Percentiles rank a stretch among this genome's conserved stretches.
These are phyloP conservation scores for Drosophila meridiana DNA, from an alignment of 2,888 invertebrate species.

Conservation along the genomic window DNA sequence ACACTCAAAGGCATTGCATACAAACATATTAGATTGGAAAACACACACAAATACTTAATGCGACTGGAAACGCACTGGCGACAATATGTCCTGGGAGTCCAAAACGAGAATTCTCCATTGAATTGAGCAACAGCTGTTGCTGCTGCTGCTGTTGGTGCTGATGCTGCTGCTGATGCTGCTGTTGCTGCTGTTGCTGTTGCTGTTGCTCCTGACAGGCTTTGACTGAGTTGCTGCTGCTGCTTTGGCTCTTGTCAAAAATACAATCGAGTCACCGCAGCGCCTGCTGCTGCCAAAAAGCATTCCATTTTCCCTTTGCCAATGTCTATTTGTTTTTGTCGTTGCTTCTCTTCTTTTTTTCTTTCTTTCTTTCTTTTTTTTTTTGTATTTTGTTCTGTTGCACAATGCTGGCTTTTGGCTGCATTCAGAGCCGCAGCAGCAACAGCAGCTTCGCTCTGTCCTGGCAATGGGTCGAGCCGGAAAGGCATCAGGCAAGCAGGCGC, in stretches of 20 bases:
- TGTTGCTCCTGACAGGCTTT: not conserved
- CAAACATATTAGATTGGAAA: slow-evolving; percentile 40
- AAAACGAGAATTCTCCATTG: slow-evolving; percentile 22
- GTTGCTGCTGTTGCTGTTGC: not conserved
- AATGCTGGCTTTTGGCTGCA: slow-evolving; percentile 3
- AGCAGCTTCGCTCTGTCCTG: not conserved
- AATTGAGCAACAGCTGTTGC: slow-evolving; percentile 49
- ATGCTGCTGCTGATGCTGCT: not conserved
- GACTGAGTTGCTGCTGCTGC: slow-evolving; percentile 17
- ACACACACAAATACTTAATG: slow-evolving; percentile 43
- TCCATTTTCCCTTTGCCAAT: slow-evolving; percentile 13
- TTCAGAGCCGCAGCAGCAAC: not conserved
- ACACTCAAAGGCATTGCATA: slow-evolving; percentile 45
- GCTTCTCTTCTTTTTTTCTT: not conserved
- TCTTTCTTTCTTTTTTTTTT: not conserved
- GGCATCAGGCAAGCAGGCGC: slow-evolving; percentile 17
- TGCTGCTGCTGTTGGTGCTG: not conserved
- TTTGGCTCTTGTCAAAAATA: slow-evolving; percentile 20
- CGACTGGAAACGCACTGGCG: slow-evolving; percentile 7
- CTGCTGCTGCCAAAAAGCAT: slow-evolving; percentile 21
- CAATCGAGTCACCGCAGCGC: slow-evolving; percentile 27
- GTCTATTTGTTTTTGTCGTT: slow-evolving; percentile 10
- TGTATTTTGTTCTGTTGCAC: not conserved
- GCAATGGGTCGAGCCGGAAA: slow-evolving; percentile 1
- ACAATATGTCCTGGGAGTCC: not conserved